Evolutionary conservation across 2,113 vertebrate genomes (phyloP).

Genomic region (Saguinus imperator): DNA sequence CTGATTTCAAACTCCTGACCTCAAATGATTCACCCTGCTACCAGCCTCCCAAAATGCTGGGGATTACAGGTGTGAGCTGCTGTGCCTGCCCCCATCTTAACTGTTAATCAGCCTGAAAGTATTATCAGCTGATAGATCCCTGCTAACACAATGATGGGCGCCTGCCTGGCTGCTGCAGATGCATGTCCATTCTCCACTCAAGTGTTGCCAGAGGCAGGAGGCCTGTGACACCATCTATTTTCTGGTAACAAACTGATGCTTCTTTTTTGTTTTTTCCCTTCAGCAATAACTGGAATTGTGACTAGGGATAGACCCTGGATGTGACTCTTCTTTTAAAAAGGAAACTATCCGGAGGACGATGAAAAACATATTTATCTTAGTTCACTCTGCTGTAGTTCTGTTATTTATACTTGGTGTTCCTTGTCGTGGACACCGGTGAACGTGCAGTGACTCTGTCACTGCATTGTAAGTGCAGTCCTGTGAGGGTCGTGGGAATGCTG

Average conservation of each 20-base stretch:
- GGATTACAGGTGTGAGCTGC: no score
- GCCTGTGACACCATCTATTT: not conserved
- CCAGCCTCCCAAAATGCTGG: no score
- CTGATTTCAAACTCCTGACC: no score
- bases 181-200: rapidly evolving
- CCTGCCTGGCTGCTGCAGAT: not conserved
- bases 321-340: conserved; percentile 54
- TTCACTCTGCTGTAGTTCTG: conserved; percentile 74
- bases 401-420: conserved; percentile 54
- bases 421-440: conserved; percentile 59
- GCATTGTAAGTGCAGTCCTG: conserved; percentile 9
- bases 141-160: not conserved
- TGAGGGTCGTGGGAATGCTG: not conserved
- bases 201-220: not conserved
- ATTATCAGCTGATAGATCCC: not conserved
- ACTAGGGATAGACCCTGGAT: conserved; percentile 41
- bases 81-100: no score
- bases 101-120: not conserved
- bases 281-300: conserved; percentile 83
- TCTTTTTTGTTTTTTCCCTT: conserved; percentile 55
- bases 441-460: not conserved
- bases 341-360: conserved; percentile 74
- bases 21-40: no score
- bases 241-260: not conserved
- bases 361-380: conserved; percentile 70